Evolutionary conservation across 37 sponge, comb jelly and placozoan genomes (phyloP).

Genomic region (Chondrosia reniformis): DNA sequence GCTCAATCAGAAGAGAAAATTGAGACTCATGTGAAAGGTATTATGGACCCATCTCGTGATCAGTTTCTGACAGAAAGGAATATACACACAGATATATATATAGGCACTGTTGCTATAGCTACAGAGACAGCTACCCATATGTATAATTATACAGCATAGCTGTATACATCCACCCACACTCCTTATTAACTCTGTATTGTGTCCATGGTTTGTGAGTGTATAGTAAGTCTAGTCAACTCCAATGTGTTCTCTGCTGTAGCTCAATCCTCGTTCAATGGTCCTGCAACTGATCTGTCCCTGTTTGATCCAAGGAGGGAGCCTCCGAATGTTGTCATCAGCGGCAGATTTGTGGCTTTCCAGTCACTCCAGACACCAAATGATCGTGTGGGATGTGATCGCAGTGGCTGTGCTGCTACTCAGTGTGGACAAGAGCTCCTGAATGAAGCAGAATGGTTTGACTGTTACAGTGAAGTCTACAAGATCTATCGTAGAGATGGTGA

Average conservation of each 20-base stretch:
- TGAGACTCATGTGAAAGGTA: too few species aligned
- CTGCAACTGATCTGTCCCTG: neutral
- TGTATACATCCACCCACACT: too few species aligned
- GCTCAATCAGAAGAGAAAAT: too few species aligned
- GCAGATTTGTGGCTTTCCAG: slow-evolving; percentile 1
- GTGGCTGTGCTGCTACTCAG: neutral
- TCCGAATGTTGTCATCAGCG: slow-evolving; percentile 10
- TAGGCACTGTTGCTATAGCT: too few species aligned
- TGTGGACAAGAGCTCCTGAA: neutral
- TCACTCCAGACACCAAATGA: neutral
- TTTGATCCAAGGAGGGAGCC: slow-evolving; percentile 6
- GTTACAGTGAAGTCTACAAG: slow-evolving; percentile 13
- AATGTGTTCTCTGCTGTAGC: neutral
- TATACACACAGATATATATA: too few species aligned
- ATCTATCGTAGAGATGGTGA: slow-evolving; percentile 11
- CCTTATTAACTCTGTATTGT: too few species aligned
- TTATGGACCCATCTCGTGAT: too few species aligned
- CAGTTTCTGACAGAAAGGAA: too few species aligned
- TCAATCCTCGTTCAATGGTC: neutral
- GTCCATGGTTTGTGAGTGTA: too few species aligned
- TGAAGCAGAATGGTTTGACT: slow-evolving; percentile 7
- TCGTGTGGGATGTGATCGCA: neutral
- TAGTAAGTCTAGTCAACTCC: too few species aligned
- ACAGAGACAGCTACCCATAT: too few species aligned
- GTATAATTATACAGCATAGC: too few species aligned